Evolutionary conservation across 2,113 vertebrate species (phyloP).

Genomic region (Neotoma lepida): DNA sequence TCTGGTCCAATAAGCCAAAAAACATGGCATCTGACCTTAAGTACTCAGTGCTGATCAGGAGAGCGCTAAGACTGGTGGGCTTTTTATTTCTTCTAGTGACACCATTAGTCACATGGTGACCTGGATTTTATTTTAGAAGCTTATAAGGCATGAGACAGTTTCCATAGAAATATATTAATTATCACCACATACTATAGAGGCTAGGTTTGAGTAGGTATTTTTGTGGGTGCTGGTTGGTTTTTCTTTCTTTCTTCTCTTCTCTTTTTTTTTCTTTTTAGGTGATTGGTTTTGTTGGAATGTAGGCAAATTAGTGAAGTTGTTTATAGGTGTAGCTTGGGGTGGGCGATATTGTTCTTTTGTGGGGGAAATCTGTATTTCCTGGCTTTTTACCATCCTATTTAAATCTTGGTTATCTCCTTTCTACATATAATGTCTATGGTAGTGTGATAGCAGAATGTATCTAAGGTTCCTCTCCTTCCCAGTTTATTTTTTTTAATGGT

Average conservation of each 20-base stretch:
- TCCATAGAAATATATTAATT: slow-evolving; percentile 86
- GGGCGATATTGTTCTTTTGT: slow-evolving; percentile 81
- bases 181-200: slow-evolving; percentile 88
- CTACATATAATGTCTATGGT: slow-evolving; percentile 81
- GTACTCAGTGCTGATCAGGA: slow-evolving; percentile 88
- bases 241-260: too few species aligned
- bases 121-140: slow-evolving; percentile 84
- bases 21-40: slow-evolving; percentile 87
- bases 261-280: too few species aligned
- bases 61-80: slow-evolving; percentile 80
- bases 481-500: slow-evolving; percentile 81
- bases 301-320: slow-evolving; percentile 81
- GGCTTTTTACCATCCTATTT: slow-evolving; percentile 90
- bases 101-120: slow-evolving; percentile 83
- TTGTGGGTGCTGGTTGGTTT: slow-evolving; percentile 11
- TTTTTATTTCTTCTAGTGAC: slow-evolving; percentile 73
- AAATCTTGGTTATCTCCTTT: slow-evolving; percentile 89
- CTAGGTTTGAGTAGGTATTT: slow-evolving; percentile 80
- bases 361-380: slow-evolving; percentile 84
- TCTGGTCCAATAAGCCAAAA: slow-evolving; percentile 92
- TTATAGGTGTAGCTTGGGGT: slow-evolving; percentile 82
- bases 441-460: slow-evolving; percentile 85
- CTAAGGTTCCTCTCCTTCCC: slow-evolving; percentile 79
- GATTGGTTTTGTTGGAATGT: slow-evolving; percentile 80
- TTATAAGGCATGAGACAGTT: slow-evolving; percentile 85